Conservation (phyloP, 1,140 invertebrate species). For the Wiebesia pumilae region DNA sequence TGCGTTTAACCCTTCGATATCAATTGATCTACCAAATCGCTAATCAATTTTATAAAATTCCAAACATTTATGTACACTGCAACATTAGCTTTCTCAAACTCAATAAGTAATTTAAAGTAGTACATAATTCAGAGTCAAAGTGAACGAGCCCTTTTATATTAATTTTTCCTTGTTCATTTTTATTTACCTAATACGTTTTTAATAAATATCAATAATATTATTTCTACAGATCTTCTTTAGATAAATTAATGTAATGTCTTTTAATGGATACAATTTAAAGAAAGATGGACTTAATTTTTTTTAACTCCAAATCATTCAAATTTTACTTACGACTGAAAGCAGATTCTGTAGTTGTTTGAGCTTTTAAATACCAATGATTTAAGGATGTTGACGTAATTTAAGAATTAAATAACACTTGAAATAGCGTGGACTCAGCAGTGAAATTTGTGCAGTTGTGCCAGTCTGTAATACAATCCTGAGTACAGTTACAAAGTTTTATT, state of each 20-base stretch:
- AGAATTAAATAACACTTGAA: slow-evolving; percentile 40
- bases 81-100: not conserved
- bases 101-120: too few species aligned
- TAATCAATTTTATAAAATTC: slow-evolving; percentile 56
- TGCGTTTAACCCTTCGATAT: not conserved
- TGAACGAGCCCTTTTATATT: not conserved
- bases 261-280: not conserved
- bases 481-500: not conserved
- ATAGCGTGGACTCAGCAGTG: not conserved
- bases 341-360: not conserved
- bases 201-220: slow-evolving; percentile 28
- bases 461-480: slow-evolving; percentile 26
- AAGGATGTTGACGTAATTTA: slow-evolving; percentile 35
- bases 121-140: not conserved
- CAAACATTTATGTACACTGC: not conserved
- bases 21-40: slow-evolving; percentile 58
- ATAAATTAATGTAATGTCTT: not conserved
- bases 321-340: not conserved
- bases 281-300: not conserved
- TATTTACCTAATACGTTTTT: not conserved
- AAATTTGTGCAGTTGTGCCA: not conserved
- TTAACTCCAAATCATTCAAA: not conserved
- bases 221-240: not conserved
- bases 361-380: slow-evolving; percentile 27
- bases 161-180: not conserved